Conservation (phyloP, 2,888 invertebrate genomes). For the Megastigmus dorsalis region DNA sequence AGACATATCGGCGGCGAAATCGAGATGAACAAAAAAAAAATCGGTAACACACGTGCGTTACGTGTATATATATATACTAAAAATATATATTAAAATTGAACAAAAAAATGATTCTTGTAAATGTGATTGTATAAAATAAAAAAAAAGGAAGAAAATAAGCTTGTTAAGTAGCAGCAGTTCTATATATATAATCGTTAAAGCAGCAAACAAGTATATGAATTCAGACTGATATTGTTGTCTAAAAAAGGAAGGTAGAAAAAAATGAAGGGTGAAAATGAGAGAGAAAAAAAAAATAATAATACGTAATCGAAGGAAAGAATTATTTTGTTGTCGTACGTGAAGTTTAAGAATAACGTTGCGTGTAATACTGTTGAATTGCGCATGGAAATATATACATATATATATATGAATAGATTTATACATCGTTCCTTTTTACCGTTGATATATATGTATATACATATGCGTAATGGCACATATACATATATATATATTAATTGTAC, state of each 20-base stretch:
- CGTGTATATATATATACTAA: too few species aligned
- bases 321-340: constrained; percentile 35
- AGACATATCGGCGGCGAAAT: constrained; percentile 36
- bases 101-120: constrained; percentile 21
- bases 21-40: constrained; percentile 11
- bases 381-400: constrained; percentile 14
- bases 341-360: constrained; percentile 8
- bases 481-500: constrained; percentile 16
- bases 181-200: constrained; percentile 36
- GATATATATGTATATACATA: constrained; percentile 4
- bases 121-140: constrained; percentile 48
- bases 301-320: constrained; percentile 6
- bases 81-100: constrained; percentile 30
- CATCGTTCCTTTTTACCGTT: constrained; percentile 23
- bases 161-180: constrained; percentile 44
- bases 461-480: too few species aligned
- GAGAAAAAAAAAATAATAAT: constrained; percentile 9
- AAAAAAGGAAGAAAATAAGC: constrained; percentile 43
- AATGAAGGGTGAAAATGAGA: too few species aligned
- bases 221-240: constrained; percentile 53
- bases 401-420: constrained; percentile 14
- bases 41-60: constrained; percentile 5
- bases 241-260: constrained; percentile 17
- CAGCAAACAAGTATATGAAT: constrained; percentile 41
- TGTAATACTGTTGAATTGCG: constrained; percentile 37